Evolutionary conservation across 2,888 invertebrate genomes (phyloP), one percentile per base, ranked within the genome.

Genomic region (Lithophane ornitopus): DNA sequence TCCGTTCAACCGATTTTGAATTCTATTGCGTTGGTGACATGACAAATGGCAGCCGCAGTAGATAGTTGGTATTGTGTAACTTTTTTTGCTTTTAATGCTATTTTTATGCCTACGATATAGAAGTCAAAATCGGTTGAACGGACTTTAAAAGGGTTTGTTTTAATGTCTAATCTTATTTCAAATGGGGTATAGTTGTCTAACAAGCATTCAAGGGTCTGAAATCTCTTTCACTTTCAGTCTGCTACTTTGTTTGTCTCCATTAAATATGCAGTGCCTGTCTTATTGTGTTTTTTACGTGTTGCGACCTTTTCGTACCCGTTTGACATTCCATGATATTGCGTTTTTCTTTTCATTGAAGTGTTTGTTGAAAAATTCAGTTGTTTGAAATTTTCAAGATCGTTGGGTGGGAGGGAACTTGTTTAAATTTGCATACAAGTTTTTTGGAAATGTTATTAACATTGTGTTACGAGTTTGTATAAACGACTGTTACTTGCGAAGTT

Each of bases 251-350:
- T n/a, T 2, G 46, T n/a, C 28, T 54, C n/a, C 67, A 66, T 82
- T 67, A 78, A 82, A 68, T 67, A 78, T 81, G 54, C 62, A 82
- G 39, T 39, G 71, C 49, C n/a, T 34, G 56, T 70, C 52, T 62
- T 74, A 67, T 62, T 78, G 67, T 70, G 26, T 56, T 69, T 73
- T 62, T 54, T 59, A 61, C 41, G 73, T 66, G 26, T 46, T 26
- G 58, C 58, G 58, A 74, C 78, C 82, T 82, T 74, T 82, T 62
- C 26, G n/a, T 67, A 16, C 39, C 34, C 62, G 66, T 82, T 82
- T 67, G 56, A 70, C 66, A 67, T 82, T 80, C 58, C 54, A 46
- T 54, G 58, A 41, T 62, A 81, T 82, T 74, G 66, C 67, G 54
- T 69, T 70, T 34, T 28, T 62, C 54, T 54, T 49, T 65, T 56